Conservation (phyloP, 92 coral and sea anemone species). For the Palythoa heliodiscus region DNA sequence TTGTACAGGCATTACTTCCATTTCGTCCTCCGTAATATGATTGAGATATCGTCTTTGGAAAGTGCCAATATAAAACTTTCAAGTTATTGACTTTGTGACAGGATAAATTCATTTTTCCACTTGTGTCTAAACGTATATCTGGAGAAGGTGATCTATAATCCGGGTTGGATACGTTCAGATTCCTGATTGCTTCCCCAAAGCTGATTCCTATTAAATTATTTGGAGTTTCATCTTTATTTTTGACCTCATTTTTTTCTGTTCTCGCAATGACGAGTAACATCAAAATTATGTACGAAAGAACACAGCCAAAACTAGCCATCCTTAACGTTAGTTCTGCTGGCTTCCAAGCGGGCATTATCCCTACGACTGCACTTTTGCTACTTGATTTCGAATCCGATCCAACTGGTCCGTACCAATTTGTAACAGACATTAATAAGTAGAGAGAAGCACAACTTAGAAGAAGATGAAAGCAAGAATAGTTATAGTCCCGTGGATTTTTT, state of each 20-base stretch:
- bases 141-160: conserved; percentile 39
- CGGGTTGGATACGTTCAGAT: conserved; percentile 23
- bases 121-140: conserved; percentile 7
- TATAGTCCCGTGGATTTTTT: conserved; percentile 23
- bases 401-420: conserved; percentile 62
- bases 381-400: background rate
- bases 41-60: conserved; percentile 56
- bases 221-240: background rate
- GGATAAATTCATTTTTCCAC: conserved; percentile 22
- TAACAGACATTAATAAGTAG: conserved; percentile 47
- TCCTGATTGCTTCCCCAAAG: conserved; percentile 36
- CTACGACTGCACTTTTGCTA: conserved; percentile 4
- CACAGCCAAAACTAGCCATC: conserved; percentile 40
- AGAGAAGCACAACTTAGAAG: conserved; percentile 47
- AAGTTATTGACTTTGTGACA: conserved; percentile 38
- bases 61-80: conserved; percentile 48
- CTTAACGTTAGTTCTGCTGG: conserved; percentile 46
- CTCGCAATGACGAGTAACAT: conserved; percentile 45
- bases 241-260: background rate
- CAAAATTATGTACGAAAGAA: conserved; percentile 46
- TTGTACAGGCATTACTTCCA: conserved; percentile 61
- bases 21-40: conserved; percentile 57
- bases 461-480: conserved; percentile 49
- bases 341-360: conserved; percentile 48
- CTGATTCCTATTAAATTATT: background rate